Conservation (phyloP, 2,113 vertebrate species). For the Sitta europaea region DNA sequence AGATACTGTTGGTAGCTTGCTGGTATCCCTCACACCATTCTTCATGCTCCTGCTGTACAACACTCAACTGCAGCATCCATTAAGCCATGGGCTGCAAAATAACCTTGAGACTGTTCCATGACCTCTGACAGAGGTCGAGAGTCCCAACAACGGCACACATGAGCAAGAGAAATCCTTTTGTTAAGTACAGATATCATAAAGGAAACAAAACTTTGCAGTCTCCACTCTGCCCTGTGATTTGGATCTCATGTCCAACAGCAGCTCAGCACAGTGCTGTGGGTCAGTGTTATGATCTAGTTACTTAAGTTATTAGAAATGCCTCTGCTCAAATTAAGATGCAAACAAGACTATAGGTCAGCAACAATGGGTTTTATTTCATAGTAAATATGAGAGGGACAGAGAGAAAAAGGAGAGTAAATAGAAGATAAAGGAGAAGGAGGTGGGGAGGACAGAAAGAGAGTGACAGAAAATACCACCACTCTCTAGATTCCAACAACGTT, state of each 20-base stretch:
- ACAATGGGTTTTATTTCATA: not conserved
- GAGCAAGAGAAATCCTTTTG: not conserved
- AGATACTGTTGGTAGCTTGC: not conserved
- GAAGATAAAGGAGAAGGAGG: not conserved
- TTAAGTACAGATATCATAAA: not conserved
- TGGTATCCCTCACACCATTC: not conserved
- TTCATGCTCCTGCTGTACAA: not conserved
- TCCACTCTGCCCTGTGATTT: not conserved
- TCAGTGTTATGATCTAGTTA: not conserved
- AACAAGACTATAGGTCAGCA: not conserved
- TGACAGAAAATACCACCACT: not conserved
- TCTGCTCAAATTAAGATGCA: not conserved
- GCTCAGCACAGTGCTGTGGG: fast-evolving
- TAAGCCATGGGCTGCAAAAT: not conserved
- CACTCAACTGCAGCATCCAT: not conserved
- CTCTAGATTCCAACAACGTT: not conserved
- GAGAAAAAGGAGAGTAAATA: not conserved
- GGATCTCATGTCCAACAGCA: not conserved
- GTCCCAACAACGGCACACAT: fast-evolving
- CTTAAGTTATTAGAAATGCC: not conserved
- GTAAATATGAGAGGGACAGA: not conserved
- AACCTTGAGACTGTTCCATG: not conserved
- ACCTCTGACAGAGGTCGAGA: not conserved
- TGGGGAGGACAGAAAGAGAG: not conserved
- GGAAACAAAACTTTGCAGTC: not conserved